These are phyloP conservation scores for Leptinotarsa tumamoca DNA, from an alignment of 2,888 invertebrate genomes.

Conservation along the genomic window DNA sequence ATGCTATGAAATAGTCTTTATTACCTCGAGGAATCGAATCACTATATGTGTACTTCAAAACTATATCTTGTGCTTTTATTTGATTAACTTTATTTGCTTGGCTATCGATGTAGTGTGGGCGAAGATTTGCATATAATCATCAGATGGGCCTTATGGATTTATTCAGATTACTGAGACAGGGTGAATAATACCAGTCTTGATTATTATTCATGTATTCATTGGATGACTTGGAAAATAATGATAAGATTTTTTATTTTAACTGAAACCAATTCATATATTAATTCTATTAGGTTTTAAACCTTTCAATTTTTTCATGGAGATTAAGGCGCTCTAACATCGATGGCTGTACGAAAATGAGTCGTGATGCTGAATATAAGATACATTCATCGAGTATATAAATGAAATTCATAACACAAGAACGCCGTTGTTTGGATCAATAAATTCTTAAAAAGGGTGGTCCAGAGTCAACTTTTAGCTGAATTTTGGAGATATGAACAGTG, in stretches of 20 bases:
- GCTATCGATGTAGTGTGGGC: conserved; percentile 40
- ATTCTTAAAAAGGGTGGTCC: no score
- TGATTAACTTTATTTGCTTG: conserved; percentile 48
- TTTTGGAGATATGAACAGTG: no score
- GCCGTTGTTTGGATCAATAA: no score
- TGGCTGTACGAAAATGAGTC: no score
- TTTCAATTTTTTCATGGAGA: no score
- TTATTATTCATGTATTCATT: conserved; percentile 19
- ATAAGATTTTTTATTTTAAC: background rate
- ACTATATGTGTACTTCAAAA: conserved; percentile 60
- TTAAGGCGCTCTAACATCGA: no score
- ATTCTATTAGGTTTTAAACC: background rate
- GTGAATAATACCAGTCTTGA: conserved; percentile 11
- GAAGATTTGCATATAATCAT: conserved; percentile 58
- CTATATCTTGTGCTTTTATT: conserved; percentile 50
- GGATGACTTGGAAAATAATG: background rate
- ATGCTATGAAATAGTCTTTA: conserved; percentile 66
- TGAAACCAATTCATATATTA: background rate
- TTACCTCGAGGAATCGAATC: conserved; percentile 64
- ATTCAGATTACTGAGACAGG: conserved; percentile 49
- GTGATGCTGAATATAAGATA: no score
- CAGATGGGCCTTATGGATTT: conserved; percentile 52
- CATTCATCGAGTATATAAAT: no score
- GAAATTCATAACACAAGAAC: no score
- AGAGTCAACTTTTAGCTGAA: no score